These are phyloP conservation scores for Peromyscus maniculatus DNA, from an alignment of 2,113 vertebrate genomes.

Conservation along the genomic window DNA sequence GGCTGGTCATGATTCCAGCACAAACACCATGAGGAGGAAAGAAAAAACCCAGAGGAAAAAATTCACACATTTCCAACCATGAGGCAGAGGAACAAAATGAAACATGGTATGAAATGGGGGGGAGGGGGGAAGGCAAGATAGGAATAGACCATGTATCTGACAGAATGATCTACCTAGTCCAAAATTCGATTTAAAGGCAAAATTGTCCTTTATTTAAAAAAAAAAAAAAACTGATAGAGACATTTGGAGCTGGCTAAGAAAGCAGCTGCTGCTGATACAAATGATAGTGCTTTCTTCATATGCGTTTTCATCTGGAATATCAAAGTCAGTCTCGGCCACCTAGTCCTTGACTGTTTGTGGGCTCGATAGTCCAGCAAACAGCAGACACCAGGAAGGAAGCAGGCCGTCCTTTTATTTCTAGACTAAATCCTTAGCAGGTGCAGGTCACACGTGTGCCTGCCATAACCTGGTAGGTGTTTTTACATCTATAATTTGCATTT, in stretches of 20 bases:
- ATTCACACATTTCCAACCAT: constrained; percentile 69
- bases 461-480: constrained; percentile 35
- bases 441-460: not conserved
- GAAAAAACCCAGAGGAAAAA: constrained; percentile 54
- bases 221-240: not conserved
- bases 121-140: not conserved
- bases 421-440: constrained; percentile 14
- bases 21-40: not conserved
- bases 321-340: not conserved
- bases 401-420: constrained; percentile 30
- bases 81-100: constrained; percentile 67
- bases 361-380: not conserved
- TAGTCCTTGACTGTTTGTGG: not conserved
- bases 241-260: constrained; percentile 53
- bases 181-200: constrained; percentile 61
- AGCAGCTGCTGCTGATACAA: constrained; percentile 12
- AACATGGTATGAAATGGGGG: constrained; percentile 54
- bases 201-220: constrained; percentile 32
- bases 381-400: not conserved
- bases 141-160: constrained; percentile 53
- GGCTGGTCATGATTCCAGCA: constrained; percentile 44
- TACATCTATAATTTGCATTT: constrained; percentile 54
- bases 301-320: constrained; percentile 46
- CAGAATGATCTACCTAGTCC: constrained; percentile 47
- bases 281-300: not conserved